Conservation (phyloP, 2,113 vertebrate genomes). For the Phaetusa simplex region DNA sequence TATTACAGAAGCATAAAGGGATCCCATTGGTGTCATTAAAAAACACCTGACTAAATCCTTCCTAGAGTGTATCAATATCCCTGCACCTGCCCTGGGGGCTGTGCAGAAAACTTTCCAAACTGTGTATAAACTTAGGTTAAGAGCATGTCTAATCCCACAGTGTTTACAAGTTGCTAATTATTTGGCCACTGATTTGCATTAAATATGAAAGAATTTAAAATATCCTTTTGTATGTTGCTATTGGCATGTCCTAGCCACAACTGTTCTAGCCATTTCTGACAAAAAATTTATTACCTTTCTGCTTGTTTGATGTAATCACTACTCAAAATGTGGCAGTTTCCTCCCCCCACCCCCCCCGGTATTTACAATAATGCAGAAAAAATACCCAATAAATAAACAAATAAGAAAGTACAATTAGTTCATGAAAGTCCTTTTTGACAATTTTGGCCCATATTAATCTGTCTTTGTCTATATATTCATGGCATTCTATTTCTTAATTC, state of each 20-base stretch:
- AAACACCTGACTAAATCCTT: background rate
- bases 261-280: background rate
- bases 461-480: constrained; percentile 9
- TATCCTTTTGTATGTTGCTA: background rate
- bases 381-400: background rate
- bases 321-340: background rate
- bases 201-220: background rate
- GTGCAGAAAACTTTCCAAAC: background rate
- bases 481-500: constrained; percentile 22
- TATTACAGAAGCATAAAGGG: background rate
- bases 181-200: background rate
- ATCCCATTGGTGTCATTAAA: background rate
- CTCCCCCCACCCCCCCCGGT: background rate
- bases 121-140: background rate
- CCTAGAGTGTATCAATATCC: background rate
- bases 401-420: background rate
- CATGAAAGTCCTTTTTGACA: background rate
- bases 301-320: background rate
- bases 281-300: background rate
- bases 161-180: background rate
- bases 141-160: background rate
- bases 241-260: background rate
- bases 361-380: background rate
- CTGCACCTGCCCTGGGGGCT: background rate
- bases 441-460: background rate